A percentile compares a stretch with the other conserved stretches of the same genome.
Evolutionary conservation across 2,888 invertebrate species (phyloP).

Genomic region (Arctia plantaginis): DNA sequence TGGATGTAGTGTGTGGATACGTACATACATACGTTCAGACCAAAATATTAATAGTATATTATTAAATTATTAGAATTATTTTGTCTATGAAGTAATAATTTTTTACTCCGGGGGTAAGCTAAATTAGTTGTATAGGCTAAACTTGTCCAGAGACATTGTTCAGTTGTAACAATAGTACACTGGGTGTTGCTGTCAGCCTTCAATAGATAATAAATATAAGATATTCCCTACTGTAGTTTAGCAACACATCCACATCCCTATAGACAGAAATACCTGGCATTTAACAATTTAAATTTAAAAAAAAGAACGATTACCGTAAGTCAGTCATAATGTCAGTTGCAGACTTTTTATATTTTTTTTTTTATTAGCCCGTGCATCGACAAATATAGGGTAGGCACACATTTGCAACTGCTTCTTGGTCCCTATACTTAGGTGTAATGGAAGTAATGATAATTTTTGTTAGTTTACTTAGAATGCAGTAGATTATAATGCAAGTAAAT

Average conservation of each 20-base stretch:
- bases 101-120: background rate
- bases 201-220: conserved; percentile 9
- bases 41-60: background rate
- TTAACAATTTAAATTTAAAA: background rate
- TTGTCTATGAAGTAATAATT: background rate
- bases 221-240: conserved; percentile 18
- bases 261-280: background rate
- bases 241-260: too few species aligned
- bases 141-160: conserved; percentile 7
- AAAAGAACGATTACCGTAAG: background rate
- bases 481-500: too few species aligned
- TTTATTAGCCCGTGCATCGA: background rate
- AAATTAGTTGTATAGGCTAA: background rate
- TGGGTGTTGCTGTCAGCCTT: background rate
- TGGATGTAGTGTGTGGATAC: conserved; percentile 17
- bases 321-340: too few species aligned
- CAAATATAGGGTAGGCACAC: background rate
- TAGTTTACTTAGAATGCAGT: too few species aligned
- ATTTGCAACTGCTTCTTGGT: background rate
- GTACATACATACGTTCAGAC: background rate
- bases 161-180: background rate
- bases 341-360: background rate
- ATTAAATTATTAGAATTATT: too few species aligned
- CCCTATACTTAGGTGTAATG: too few species aligned
- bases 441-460: background rate